These are phyloP conservation scores for Drosophila mettleri DNA, from an alignment of 2,888 invertebrate species.

Conservation along the genomic window DNA sequence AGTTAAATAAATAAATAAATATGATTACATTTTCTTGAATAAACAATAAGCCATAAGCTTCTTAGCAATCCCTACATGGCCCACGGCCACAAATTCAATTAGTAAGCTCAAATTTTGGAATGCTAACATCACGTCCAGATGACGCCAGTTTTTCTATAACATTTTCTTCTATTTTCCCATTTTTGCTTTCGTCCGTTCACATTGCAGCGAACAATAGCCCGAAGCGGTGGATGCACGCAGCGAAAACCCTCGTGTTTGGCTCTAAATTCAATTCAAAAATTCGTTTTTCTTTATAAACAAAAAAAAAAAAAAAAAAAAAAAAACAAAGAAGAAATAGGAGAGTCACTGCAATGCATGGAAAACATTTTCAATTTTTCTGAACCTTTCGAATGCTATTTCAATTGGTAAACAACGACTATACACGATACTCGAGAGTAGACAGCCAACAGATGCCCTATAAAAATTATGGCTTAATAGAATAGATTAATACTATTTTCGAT, in stretches of 20 bases:
- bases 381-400: constrained; percentile 29
- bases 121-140: neutral
- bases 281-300: constrained; percentile 14
- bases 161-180: neutral
- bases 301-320: neutral
- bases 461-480: neutral
- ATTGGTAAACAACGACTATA: constrained; percentile 12
- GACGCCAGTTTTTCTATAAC: neutral
- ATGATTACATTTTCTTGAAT: neutral
- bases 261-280: constrained; percentile 17
- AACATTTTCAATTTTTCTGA: constrained; percentile 12
- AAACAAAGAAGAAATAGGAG: neutral
- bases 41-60: neutral
- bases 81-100: constrained; percentile 6
- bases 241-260: constrained; percentile 4
- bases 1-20: neutral
- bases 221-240: neutral
- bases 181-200: constrained; percentile 1
- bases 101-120: constrained; percentile 7
- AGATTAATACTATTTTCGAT: neutral
- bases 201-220: constrained; percentile 7
- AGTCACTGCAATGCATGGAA: constrained; percentile 7
- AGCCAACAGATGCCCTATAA: constrained; percentile 3
- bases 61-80: neutral
- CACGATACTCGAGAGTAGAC: too few species aligned